Evolutionary conservation across 2,797 vertebrate genomes (phyloP), one percentile per base, ranked within the genome.

Genomic region (Anguilla marmorata): DNA sequence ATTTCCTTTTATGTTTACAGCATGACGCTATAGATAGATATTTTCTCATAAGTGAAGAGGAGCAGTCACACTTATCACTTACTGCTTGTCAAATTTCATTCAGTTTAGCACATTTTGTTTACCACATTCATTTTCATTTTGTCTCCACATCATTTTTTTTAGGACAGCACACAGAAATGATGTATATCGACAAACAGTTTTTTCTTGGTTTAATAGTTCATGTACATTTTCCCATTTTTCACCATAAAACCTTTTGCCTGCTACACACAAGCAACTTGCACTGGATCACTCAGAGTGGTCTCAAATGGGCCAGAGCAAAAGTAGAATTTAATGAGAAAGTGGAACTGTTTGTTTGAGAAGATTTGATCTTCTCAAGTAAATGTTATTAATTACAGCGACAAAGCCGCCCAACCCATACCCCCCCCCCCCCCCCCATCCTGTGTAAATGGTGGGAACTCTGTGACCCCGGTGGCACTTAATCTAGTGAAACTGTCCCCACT

Each of bases 401-500:
- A 95, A 93, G 63, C 97, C 96, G 41, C 41, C 41, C 41, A 45
- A 45, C 41, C 41, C 41, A 45, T 45, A 45, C 16, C 4, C 58
- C 21, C 58, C 58, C 21, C n/a, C 24, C 90, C 90, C 16, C 91
- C 90, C 94, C 92, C 93, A 95, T 94, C 41, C 79, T 94, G 91
- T 95, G 96, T 96, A 97, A 95, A 96, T 94, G 95, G 95, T 97
- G 97, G 97, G 97, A 98, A 98, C 95, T 95, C 92, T 93, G 94
- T 94, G 97, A 98, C 97, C 98, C 24, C 93, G 86, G 87, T 96
- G 96, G 97, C 96, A 97, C 97, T 97, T 97, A 98, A 98, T 98
- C 98, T 97, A 95, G 96, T 97, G 96, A 96, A 96, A 96, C 96
- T 95, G 79, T 82, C 79, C 79, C 45, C 45, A 21, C 11, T 12